Base-by-base conservation (phyloP, 2,113 vertebrate species). In the Pao palembangensis region DNA sequence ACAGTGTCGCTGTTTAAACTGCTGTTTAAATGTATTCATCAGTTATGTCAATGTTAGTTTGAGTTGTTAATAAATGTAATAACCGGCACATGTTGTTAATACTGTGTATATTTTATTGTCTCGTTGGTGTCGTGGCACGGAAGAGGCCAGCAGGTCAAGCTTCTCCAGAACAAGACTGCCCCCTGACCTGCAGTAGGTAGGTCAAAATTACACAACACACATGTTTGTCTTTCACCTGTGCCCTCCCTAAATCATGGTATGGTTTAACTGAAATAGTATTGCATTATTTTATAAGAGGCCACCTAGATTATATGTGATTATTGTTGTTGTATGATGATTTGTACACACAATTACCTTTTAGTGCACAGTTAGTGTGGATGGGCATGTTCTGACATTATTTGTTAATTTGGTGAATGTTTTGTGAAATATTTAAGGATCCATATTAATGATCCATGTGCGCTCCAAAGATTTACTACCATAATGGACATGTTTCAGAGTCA, bases 151-250 rank as follows among this genome's bases (percentile, higher is more conserved):
- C 25, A 64, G 21, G 19, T 72, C 41, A 48, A 3, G 1, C 12
- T 41, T 11, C 21, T 47, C 15, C 49, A 58, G 17, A 5, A 10
- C 57, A 62, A 76, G 25, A 38, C 28, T 58, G 62, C 34, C 80
- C 57, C 51, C 82, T n/a, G n/a, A n/a, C n/a, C n/a, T 78, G 47
- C 67, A 58, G 80, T 51, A 72, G 23, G 28, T 73, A 21, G 64
- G 46, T 54, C 52, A 34, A 13, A 64, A 52, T 57, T 73, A 16
- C 38, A 3, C n/a, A 10, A 8, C 11, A 38, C 8, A 38, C 34
- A 10, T 5, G 8, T 28, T 28, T 28, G 3, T 28, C 25, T 28
- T 28, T 28, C 25, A 5, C 25, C 25, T 28, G 5, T 28, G 25
- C 3, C 25, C 25, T 28, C 25, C 5, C 25, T 28, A 38, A 12